Conservation (phyloP, 2,797 vertebrate species). For the Falco naumanni region DNA sequence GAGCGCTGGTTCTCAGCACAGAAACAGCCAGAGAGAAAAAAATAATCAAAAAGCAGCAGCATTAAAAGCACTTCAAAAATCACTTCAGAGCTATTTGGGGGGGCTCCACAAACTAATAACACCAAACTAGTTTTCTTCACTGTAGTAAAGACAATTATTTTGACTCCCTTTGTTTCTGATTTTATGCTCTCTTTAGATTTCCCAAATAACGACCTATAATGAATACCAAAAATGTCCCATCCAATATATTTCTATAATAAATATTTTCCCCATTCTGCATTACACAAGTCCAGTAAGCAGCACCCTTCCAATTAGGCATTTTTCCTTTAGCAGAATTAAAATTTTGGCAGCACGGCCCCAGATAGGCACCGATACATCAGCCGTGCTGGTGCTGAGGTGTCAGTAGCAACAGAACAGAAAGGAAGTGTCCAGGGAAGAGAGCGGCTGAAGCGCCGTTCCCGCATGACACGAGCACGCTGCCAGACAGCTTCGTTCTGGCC, state of each 20-base stretch:
- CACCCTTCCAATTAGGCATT: not conserved
- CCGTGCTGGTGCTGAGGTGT: not conserved
- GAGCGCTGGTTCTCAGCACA: rapidly evolving
- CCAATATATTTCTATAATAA: not conserved
- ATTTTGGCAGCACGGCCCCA: not conserved
- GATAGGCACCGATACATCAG: too few relatives aligned
- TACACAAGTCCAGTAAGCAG: not conserved
- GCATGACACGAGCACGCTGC: not conserved
- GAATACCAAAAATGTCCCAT: not conserved
- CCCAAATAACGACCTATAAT: not conserved
- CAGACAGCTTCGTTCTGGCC: not conserved
- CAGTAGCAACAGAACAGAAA: not conserved
- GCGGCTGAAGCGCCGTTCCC: not conserved
- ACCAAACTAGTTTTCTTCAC: not conserved
- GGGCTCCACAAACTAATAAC: not conserved
- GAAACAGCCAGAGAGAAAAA: not conserved
- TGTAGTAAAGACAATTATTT: not conserved
- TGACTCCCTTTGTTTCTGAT: not conserved
- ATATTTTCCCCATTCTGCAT: not conserved
- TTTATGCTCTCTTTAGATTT: not conserved
- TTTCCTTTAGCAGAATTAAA: not conserved
- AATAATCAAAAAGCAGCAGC: not conserved
- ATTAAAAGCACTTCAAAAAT: too few relatives aligned
- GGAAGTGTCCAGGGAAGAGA: not conserved
- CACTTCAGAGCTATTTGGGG: not conserved